Evolutionary conservation across 2,888 invertebrate species (phyloP).

Genomic region (Spodoptera exigua): DNA sequence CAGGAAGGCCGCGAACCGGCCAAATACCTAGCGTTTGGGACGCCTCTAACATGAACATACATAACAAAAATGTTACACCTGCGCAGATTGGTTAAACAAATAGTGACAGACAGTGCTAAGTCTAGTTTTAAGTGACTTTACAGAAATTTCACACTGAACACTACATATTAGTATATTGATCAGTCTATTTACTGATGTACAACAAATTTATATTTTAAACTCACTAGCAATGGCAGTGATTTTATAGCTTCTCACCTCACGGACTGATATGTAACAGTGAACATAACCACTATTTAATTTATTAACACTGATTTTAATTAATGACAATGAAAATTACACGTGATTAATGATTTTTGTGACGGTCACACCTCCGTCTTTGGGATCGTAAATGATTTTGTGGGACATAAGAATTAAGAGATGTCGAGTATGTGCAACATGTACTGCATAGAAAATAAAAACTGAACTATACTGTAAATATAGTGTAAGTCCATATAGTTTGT

Average conservation of each 20-base stretch:
- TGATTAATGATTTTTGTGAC: conserved; percentile 14
- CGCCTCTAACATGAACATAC: not conserved
- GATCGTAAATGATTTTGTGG: conserved; percentile 8
- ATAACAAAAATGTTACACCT: not conserved
- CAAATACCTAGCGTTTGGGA: not conserved
- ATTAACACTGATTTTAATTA: conserved; percentile 3
- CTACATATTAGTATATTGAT: conserved; percentile 10
- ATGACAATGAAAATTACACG: conserved; percentile 6
- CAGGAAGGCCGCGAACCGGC: conserved; percentile 26
- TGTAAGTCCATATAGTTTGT: conserved; percentile 43
- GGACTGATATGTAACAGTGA: conserved; percentile 11
- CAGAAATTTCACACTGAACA: not conserved
- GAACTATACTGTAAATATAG: conserved; percentile 57
- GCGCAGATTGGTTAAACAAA: not conserved
- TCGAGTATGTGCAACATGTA: conserved; percentile 18
- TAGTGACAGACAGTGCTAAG: not conserved
- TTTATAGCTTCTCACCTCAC: conserved; percentile 2
- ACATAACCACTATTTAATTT: conserved; percentile 11
- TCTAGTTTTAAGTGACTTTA: conserved; percentile 2
- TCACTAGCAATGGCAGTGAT: conserved; percentile 12
- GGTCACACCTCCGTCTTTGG: conserved; percentile 12
- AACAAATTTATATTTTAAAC: conserved; percentile 4
- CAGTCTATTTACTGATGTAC: conserved; percentile 9
- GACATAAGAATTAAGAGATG: conserved; percentile 6
- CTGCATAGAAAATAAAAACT: conserved; percentile 32